Evolutionary conservation across 2,888 invertebrate species (phyloP).

Genomic region (Melanostoma scalare): DNA sequence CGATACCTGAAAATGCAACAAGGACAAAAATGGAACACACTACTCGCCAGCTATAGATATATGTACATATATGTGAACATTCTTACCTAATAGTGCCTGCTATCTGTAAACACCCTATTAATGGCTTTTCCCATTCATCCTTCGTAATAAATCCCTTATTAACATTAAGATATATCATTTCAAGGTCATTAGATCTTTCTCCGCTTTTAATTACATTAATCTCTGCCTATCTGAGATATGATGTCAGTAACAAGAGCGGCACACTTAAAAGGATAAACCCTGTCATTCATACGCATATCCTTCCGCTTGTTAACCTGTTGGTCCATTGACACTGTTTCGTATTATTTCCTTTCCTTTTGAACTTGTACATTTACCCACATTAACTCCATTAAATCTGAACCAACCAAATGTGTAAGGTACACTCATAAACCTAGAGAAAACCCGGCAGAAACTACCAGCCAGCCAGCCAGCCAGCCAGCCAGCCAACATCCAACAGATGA

Average conservation of each 20-base stretch:
- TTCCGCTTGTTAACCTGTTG: conserved; percentile 62
- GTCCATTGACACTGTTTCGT: conserved; percentile 66
- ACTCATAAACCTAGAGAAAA: conserved; percentile 39
- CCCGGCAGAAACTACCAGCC: conserved; percentile 37
- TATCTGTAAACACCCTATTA: background rate
- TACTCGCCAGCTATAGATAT: too few relatives aligned
- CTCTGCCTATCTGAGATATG: conserved; percentile 25
- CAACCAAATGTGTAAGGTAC: conserved; percentile 45
- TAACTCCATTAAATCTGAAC: conserved; percentile 65
- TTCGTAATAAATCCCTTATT: conserved; percentile 4
- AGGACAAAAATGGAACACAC: too few relatives aligned
- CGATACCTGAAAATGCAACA: too few relatives aligned
- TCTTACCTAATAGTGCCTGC: background rate
- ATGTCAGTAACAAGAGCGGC: conserved; percentile 23
- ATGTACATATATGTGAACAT: too few relatives aligned
- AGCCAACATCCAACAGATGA: conserved; percentile 23
- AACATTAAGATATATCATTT: conserved; percentile 25
- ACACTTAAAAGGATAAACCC: conserved; percentile 55
- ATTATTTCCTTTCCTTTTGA: conserved; percentile 31
- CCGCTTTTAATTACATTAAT: conserved; percentile 57
- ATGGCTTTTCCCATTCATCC: background rate
- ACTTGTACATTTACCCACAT: conserved; percentile 54
- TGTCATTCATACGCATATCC: conserved; percentile 50
- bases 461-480: conserved; percentile 17
- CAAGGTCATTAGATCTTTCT: conserved; percentile 49